phyloP scores from a whole-genome alignment of 2,888 invertebrate genomes.

The Ormyrus nitidulus region DNA sequence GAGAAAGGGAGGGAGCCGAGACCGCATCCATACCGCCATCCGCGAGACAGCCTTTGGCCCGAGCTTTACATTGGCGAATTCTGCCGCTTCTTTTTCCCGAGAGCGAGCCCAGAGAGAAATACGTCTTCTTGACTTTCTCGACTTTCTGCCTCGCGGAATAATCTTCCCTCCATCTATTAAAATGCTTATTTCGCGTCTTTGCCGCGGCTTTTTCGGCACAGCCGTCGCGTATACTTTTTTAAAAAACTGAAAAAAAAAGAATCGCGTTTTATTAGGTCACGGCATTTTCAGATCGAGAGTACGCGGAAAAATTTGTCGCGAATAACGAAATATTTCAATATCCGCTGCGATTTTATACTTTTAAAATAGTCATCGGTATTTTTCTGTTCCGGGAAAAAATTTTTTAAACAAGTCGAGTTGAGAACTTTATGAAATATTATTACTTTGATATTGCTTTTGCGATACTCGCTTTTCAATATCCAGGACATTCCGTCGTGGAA shows the following conservation, averaged over 20 bases:
- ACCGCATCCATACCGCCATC: conserved; percentile 26
- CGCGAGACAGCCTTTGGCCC: conserved; percentile 25
- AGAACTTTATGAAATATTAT: too few species aligned
- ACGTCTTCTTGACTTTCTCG: conserved; percentile 46
- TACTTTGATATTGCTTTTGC: background rate
- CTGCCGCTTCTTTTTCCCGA: conserved; percentile 56
- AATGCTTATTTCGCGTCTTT: conserved; percentile 48
- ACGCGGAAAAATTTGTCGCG: too few species aligned
- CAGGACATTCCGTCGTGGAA: background rate
- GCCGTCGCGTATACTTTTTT: background rate
- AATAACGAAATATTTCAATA: too few species aligned
- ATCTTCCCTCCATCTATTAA: conserved; percentile 52
- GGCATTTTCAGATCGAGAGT: too few species aligned
- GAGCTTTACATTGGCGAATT: conserved; percentile 42
- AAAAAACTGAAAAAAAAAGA: too few species aligned
- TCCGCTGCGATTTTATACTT: too few species aligned
- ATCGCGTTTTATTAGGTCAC: too few species aligned
- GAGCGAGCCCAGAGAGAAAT: conserved; percentile 36
- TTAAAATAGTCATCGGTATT: too few species aligned
- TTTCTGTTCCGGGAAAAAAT: background rate
- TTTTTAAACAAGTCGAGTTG: background rate
- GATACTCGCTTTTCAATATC: background rate
- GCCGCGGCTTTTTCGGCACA: conserved; percentile 18
- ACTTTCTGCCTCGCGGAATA: conserved; percentile 47
- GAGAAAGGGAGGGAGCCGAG: conserved; percentile 44